Percentiles rank a stretch among this genome's conserved stretches.
Conservation (phyloP, 2,113 vertebrate genomes). For the Melanerpes aurifrons region DNA sequence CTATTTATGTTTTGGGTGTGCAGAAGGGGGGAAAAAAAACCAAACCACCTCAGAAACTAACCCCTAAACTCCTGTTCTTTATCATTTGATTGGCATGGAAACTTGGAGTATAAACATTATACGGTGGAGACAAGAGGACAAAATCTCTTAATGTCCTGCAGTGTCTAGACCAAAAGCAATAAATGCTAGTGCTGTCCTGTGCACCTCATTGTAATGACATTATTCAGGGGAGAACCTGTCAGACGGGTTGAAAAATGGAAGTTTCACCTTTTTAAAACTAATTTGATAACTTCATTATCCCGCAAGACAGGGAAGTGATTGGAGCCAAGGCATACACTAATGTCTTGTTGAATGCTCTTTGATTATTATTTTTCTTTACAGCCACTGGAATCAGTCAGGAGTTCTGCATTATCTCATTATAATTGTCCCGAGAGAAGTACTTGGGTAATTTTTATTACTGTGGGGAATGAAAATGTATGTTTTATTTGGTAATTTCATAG, state of each 20-base stretch:
- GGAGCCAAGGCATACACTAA: slow-evolving; percentile 49
- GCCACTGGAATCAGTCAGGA: slow-evolving; percentile 51
- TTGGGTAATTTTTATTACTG: slow-evolving; percentile 55
- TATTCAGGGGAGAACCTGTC: slow-evolving; percentile 45
- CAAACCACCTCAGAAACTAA: not conserved
- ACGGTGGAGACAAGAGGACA: not conserved
- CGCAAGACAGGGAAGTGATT: slow-evolving; percentile 23
- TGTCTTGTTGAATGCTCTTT: slow-evolving; percentile 61
- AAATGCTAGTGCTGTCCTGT: slow-evolving; percentile 5
- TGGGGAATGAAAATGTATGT: slow-evolving; percentile 53
- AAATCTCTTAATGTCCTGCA: slow-evolving; percentile 37
- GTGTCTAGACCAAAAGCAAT: slow-evolving; percentile 65
- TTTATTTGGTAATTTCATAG: slow-evolving; percentile 62
- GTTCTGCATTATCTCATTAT: slow-evolving; percentile 64
- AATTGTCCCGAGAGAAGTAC: slow-evolving; percentile 34
- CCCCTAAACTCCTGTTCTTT: not conserved
- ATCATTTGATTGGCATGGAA: slow-evolving; percentile 36
- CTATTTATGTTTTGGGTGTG: slow-evolving; percentile 43
- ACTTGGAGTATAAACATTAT: slow-evolving; percentile 43
- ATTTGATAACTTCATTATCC: slow-evolving; percentile 71
- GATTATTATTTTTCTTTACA: slow-evolving; percentile 24
- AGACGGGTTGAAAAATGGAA: slow-evolving; percentile 39
- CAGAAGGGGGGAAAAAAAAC: not conserved
- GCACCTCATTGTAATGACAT: slow-evolving; percentile 50
- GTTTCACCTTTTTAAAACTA: slow-evolving; percentile 68